Base-by-base conservation (phyloP, 2,113 vertebrate species). In the Xenus cinereus region DNA sequence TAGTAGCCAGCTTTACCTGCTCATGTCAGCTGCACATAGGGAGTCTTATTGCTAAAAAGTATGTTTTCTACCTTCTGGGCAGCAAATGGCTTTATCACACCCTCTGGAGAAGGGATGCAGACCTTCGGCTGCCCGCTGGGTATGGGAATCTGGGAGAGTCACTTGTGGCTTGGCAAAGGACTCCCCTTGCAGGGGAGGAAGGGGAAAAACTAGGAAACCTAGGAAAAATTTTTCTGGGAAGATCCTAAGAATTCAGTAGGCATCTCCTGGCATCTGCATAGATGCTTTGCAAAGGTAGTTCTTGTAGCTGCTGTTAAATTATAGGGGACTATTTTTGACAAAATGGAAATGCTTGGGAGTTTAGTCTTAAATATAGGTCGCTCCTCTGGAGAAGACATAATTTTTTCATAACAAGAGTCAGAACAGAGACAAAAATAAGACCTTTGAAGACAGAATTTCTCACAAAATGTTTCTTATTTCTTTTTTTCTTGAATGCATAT, bases 11-110 rank as follows among this genome's bases (percentile, higher is more conserved):
- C 15, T 87, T 56, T 50, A 54, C 35, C 20, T 72, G 15, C 11
- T 46, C 0, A 0, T 20, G 22, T 48, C 59, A 77, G 37, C 51
- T 43, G 32, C 9, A 28, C 2, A 2, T 9, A 67, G 30, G 21
- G 35, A 41, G 24, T 35, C 32, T 64, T 5, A 4, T 12, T 62
- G 63, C 51, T 62, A 77, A 62, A 81, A 46, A 39, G 20, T 5
- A 59, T 14, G 8, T 63, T 69, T 79, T 59, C n/a, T 68, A 6
- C 20, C 22, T 37, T 15, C 26, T 30, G 54, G 60, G 26, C 14
- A 50, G n/a, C 43, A 79, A 51, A 27, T 41, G 35, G 23, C 57
- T 83, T 87, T 82, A 63, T 33, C 16, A 18, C 10, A 23, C 20
- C 12, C 24, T 28, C 20, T 32, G 57, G 54, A 73, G 26, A 63